Conservation (phyloP, 2,888 invertebrate species). For the Thereva unica region DNA sequence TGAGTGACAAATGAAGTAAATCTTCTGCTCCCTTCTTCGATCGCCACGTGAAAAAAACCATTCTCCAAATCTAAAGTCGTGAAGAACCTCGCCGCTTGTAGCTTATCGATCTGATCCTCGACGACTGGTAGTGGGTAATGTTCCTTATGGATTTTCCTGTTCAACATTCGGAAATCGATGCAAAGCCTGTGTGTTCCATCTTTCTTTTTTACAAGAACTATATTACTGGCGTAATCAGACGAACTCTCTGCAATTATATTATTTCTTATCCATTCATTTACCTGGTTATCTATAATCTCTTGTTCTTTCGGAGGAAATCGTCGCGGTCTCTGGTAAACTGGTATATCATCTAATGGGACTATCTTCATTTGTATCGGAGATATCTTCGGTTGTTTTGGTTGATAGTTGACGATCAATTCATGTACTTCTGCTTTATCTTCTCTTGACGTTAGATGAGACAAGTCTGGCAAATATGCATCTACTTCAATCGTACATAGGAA, state of each 20-base stretch:
- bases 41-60: no score
- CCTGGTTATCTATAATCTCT: background rate
- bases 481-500: no score
- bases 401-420: background rate
- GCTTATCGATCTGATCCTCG: conserved; percentile 50
- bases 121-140: conserved; percentile 50
- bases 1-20: no score
- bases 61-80: no score
- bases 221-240: background rate
- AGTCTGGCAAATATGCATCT: background rate
- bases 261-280: background rate
- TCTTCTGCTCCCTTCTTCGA: no score
- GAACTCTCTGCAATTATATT: background rate
- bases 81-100: conserved; percentile 30
- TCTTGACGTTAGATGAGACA: background rate
- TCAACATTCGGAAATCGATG: conserved; percentile 50
- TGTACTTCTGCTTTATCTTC: background rate
- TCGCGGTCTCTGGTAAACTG: background rate
- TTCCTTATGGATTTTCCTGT: conserved; percentile 48
- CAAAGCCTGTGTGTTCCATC: background rate
- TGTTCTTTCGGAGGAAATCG: background rate
- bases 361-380: background rate
- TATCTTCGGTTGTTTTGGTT: background rate
- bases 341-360: background rate
- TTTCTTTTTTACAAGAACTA: conserved; percentile 3